Evolutionary conservation across 2,797 vertebrate genomes (phyloP).

Genomic region (Thalassophryne amazonica): DNA sequence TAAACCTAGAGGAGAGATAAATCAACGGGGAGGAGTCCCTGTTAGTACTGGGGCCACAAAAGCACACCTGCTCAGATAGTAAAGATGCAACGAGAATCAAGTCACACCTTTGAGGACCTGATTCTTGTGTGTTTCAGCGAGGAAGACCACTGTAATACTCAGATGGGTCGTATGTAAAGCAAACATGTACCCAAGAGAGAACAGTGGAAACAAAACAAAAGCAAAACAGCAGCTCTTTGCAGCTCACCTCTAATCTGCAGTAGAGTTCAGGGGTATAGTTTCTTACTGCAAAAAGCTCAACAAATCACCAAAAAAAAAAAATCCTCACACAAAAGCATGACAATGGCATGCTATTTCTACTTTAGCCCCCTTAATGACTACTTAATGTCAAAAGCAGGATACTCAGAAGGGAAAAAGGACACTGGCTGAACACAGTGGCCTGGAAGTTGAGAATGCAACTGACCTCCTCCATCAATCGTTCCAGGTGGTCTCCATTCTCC

Average conservation of each 20-base stretch:
- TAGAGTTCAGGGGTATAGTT: slow-evolving; percentile 74
- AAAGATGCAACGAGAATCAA: slow-evolving; percentile 77
- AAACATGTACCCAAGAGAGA: slow-evolving; percentile 63
- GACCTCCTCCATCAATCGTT: slow-evolving; percentile 98
- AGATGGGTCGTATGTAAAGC: slow-evolving; percentile 55
- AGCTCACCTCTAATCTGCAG: slow-evolving; percentile 77
- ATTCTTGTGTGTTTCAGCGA: slow-evolving; percentile 54
- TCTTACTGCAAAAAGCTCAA: slow-evolving; percentile 77
- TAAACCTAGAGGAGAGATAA: slow-evolving; percentile 99
- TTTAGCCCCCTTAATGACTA: slow-evolving; percentile 59
- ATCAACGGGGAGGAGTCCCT: slow-evolving; percentile 98
- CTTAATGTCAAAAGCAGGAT: slow-evolving; percentile 65
- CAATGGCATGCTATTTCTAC: slow-evolving; percentile 62
- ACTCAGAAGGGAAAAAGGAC: slow-evolving; percentile 30
- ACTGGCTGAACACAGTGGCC: slow-evolving; percentile 19
- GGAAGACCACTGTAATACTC: slow-evolving; percentile 58
- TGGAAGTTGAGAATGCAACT: slow-evolving; percentile 67
- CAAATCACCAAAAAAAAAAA: slow-evolving; percentile 72
- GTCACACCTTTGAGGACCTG: slow-evolving; percentile 62
- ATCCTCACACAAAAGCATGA: slow-evolving; percentile 69
- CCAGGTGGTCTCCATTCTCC: slow-evolving; percentile 95
- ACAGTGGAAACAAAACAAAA: slow-evolving; percentile 55
- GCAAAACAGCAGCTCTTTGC: slow-evolving; percentile 61
- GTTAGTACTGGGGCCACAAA: slow-evolving; percentile 85
- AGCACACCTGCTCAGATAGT: slow-evolving; percentile 80